Evolutionary conservation across 2,888 invertebrate species (phyloP).

Genomic region (Uloborus plumipes): DNA sequence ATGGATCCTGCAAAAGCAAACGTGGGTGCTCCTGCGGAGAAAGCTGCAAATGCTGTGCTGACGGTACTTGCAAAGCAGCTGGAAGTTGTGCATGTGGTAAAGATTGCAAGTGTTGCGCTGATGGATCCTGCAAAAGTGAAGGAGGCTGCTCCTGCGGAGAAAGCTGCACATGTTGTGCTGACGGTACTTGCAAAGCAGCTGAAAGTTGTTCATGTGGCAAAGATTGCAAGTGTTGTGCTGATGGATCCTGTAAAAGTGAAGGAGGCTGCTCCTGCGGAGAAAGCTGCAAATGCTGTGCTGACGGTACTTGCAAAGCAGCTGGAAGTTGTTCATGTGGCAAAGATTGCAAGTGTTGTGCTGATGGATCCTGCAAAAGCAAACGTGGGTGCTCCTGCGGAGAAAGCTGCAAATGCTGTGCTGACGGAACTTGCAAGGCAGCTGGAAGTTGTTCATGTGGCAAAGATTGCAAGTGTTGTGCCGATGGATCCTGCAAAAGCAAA

Average conservation of each 20-base stretch:
- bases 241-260: too few species aligned
- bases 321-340: neutral
- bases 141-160: too few species aligned
- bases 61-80: neutral
- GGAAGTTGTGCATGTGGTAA: neutral
- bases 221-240: too few species aligned
- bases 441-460: neutral
- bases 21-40: neutral
- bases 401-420: neutral
- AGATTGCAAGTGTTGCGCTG: neutral
- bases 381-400: neutral
- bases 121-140: too few species aligned
- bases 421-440: neutral
- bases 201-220: too few species aligned
- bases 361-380: neutral
- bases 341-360: neutral
- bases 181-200: too few species aligned
- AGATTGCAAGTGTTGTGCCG: neutral
- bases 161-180: too few species aligned
- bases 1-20: too few species aligned
- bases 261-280: too few species aligned
- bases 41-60: neutral
- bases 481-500: too few species aligned
- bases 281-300: too few species aligned
- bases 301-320: neutral